These are phyloP conservation scores for Gouania willdenowi DNA, from an alignment of 2,797 vertebrate species.

Conservation along the genomic window DNA sequence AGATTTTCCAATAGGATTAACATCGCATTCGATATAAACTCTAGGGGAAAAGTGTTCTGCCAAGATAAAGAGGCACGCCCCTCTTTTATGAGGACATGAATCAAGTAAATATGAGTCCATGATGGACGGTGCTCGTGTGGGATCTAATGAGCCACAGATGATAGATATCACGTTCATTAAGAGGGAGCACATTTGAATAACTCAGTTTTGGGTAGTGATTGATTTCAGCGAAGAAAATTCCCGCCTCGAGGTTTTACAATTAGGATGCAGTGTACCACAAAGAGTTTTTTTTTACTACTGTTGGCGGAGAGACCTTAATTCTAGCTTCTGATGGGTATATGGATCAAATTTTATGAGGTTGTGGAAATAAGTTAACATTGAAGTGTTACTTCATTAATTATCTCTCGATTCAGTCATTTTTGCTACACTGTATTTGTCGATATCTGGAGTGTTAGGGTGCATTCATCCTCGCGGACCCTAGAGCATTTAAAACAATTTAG, in stretches of 20 bases:
- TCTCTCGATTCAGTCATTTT: too few relatives aligned
- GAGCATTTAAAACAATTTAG: too few relatives aligned
- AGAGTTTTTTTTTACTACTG: conserved; percentile 36
- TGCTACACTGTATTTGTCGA: too few relatives aligned
- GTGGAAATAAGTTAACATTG: not conserved
- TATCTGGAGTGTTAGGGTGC: too few relatives aligned
- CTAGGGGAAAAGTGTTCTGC: conserved; percentile 24
- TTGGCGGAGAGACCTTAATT: conserved; percentile 13
- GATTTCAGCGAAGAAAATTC: conserved; percentile 38
- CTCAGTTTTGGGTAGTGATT: conserved; percentile 53
- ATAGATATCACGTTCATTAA: conserved; percentile 67
- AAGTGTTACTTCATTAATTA: too few relatives aligned
- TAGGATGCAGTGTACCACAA: conserved; percentile 32
- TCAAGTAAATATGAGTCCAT: conserved; percentile 48
- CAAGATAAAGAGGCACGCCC: conserved; percentile 38
- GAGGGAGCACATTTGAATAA: conserved; percentile 51
- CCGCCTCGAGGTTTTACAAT: conserved; percentile 45
- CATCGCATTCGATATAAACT: too few relatives aligned
- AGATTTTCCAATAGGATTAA: too few relatives aligned
- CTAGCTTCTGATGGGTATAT: not conserved
- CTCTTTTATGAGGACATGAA: conserved; percentile 46
- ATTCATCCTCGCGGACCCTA: too few relatives aligned
- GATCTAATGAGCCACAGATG: conserved; percentile 70
- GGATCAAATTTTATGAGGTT: too few relatives aligned
- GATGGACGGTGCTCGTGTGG: conserved; percentile 65